Percentiles rank a stretch among this genome's conserved stretches.
These are phyloP conservation scores for Drosophila parvula DNA, from an alignment of 1,140 invertebrate species.

Conservation along the genomic window DNA sequence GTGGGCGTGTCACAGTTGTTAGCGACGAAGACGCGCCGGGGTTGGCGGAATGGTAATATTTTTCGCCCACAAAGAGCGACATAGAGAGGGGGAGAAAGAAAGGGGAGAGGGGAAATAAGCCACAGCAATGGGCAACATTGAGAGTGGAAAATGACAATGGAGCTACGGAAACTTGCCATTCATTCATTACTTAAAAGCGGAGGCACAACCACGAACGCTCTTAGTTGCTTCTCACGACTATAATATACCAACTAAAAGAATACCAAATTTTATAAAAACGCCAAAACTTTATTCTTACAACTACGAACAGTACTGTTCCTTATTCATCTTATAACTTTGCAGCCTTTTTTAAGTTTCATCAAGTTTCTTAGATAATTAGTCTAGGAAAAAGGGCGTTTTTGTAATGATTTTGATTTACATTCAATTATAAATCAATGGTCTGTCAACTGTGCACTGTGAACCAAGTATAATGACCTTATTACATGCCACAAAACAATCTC, in stretches of 20 bases:
- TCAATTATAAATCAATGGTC: neutral
- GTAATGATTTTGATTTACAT: too few relatives aligned
- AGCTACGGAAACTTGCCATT: constrained; percentile 73
- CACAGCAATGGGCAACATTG: constrained; percentile 35
- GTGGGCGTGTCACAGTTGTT: constrained; percentile 61
- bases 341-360: neutral
- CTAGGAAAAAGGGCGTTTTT: neutral
- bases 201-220: constrained; percentile 5
- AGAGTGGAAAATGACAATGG: constrained; percentile 69
- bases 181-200: constrained; percentile 73
- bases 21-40: constrained; percentile 17
- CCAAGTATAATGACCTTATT: neutral
- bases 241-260: constrained; percentile 12
- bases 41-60: constrained; percentile 62
- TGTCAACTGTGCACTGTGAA: neutral
- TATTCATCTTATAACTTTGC: neutral
- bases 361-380: neutral
- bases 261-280: too few relatives aligned
- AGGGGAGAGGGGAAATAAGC: constrained; percentile 12
- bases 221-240: constrained; percentile 11
- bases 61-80: constrained; percentile 40
- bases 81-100: constrained; percentile 4
- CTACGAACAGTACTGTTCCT: neutral
- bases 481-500: constrained; percentile 15
- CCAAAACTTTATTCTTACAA: too few relatives aligned